A percentile compares a stretch with the other conserved stretches of the same genome.
Evolutionary conservation across 53 echinoderm and acorn worm species (phyloP).

Genomic region (Holothuria leucospilota): DNA sequence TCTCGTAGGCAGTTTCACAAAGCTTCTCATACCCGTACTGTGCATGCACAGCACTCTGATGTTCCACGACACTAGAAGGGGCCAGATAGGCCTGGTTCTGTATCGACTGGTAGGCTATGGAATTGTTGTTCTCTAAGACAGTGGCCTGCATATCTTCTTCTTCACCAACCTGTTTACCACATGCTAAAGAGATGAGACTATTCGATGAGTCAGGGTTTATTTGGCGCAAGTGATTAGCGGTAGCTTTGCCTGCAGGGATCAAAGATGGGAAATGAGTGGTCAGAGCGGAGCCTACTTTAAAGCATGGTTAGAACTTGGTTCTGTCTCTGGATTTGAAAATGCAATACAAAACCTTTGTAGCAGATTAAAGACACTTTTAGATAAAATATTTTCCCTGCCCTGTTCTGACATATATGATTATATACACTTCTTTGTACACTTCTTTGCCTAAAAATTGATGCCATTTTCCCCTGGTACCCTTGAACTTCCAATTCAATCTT

Average conservation of each 20-base stretch:
- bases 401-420: too few relatives aligned
- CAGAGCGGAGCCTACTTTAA: too few relatives aligned
- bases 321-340: too few relatives aligned
- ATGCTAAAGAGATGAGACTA: slow-evolving; percentile 35
- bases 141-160: slow-evolving; percentile 24
- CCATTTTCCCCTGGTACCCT: too few relatives aligned
- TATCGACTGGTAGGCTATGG: not conserved
- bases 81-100: slow-evolving; percentile 3
- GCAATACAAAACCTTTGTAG: too few relatives aligned
- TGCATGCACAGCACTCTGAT: slow-evolving; percentile 19
- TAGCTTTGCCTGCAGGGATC: slow-evolving; percentile 27
- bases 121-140: slow-evolving; percentile 34
- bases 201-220: slow-evolving; percentile 33
- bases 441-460: too few relatives aligned
- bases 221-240: not conserved
- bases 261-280: slow-evolving; percentile 26
- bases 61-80: slow-evolving; percentile 41
- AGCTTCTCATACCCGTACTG: slow-evolving; percentile 40
- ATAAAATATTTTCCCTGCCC: too few relatives aligned
- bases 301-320: too few relatives aligned
- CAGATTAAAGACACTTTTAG: too few relatives aligned
- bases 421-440: too few relatives aligned
- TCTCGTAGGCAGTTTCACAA: slow-evolving; percentile 26
- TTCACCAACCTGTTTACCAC: not conserved
- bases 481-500: too few relatives aligned